These are phyloP conservation scores for Kuschelorhynchus macadamiae DNA, from an alignment of 2,888 invertebrate genomes.

Conservation along the genomic window DNA sequence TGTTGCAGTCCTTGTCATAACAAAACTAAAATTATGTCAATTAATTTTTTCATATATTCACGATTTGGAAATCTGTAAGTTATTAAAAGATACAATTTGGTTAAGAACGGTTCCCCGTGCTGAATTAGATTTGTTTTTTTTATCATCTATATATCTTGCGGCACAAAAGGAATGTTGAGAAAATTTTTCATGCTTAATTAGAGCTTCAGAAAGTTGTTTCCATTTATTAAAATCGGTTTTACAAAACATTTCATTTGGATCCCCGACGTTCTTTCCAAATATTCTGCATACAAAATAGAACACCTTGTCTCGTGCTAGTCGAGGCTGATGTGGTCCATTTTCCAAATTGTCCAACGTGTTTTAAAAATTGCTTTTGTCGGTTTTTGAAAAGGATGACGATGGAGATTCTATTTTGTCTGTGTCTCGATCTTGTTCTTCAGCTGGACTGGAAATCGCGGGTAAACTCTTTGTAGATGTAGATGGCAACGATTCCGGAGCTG, in stretches of 20 bases:
- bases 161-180: constrained; percentile 7
- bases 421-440: too few relatives aligned
- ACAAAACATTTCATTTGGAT: constrained; percentile 22
- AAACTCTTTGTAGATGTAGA: background rate
- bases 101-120: constrained; percentile 11
- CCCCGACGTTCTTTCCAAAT: constrained; percentile 7
- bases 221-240: constrained; percentile 15
- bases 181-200: constrained; percentile 18
- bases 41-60: constrained; percentile 24
- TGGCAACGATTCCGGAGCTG: background rate
- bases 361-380: background rate
- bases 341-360: background rate
- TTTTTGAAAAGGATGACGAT: too few relatives aligned
- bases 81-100: constrained; percentile 14
- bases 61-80: constrained; percentile 20
- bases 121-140: constrained; percentile 13
- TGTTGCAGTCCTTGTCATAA: constrained; percentile 20
- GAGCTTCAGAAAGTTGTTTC: constrained; percentile 6
- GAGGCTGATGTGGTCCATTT: constrained; percentile 6
- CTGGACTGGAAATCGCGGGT: too few relatives aligned
- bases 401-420: too few relatives aligned
- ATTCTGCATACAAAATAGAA: constrained; percentile 15
- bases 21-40: constrained; percentile 25
- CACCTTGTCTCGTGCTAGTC: constrained; percentile 18
- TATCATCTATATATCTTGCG: constrained; percentile 10